Evolutionary conservation across 2,113 vertebrate genomes (phyloP).

Genomic region (Stercorarius parasiticus): DNA sequence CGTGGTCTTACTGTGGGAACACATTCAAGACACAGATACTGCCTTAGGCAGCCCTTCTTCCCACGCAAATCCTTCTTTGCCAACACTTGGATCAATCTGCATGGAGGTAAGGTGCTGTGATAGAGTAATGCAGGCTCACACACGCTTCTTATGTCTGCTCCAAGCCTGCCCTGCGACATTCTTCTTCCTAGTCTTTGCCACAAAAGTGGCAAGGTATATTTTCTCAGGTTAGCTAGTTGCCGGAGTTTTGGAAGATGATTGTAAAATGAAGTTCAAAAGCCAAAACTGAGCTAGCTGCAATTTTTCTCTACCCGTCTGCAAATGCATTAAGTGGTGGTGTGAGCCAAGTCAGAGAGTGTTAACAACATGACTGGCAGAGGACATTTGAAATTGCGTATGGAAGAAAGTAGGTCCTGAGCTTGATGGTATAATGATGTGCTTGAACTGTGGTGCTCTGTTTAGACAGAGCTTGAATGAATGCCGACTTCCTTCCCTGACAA

Average conservation of each 20-base stretch:
- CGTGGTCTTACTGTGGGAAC: not conserved
- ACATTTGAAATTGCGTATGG: not conserved
- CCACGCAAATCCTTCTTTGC: slow-evolving; percentile 23
- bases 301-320: not conserved
- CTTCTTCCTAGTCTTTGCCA: not conserved
- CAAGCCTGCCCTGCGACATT: not conserved
- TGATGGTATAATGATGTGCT: not conserved
- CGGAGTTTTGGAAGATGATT: not conserved
- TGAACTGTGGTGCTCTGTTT: not conserved
- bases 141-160: not conserved
- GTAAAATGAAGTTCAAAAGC: not conserved
- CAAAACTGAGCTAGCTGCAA: not conserved
- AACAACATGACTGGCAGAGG: not conserved
- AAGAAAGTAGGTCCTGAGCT: not conserved
- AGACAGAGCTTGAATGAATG: not conserved
- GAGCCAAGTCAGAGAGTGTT: not conserved
- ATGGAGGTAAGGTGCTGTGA: not conserved
- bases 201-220: not conserved
- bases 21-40: slow-evolving; percentile 50
- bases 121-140: slow-evolving; percentile 13
- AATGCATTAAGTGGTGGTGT: not conserved
- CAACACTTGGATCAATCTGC: slow-evolving; percentile 22
- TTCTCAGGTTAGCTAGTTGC: not conserved
- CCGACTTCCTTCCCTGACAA: not conserved
- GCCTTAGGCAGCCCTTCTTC: slow-evolving; percentile 42